Percentiles rank a stretch among this genome's conserved stretches.
phyloP scores from a whole-genome alignment of 2,113 vertebrate species.

The Neofelis nebulosa region DNA sequence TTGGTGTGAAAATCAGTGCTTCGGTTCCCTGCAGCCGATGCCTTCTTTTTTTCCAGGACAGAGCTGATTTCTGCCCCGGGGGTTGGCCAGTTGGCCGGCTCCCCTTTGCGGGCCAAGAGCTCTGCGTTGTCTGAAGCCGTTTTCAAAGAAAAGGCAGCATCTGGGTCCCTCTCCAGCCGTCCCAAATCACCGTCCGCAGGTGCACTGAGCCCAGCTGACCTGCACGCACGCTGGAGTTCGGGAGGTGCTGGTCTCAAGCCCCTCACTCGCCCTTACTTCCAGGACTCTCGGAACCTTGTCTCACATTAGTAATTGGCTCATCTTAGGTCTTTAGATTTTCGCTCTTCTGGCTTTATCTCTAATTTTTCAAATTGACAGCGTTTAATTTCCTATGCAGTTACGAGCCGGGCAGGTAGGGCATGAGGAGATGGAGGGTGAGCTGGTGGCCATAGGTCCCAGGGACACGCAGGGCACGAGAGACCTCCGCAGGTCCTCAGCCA shows the following conservation, averaged over 20 bases:
- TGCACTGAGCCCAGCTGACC: not conserved
- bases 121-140: accelerated
- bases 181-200: accelerated
- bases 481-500: accelerated
- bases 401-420: not conserved
- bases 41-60: not conserved
- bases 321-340: not conserved
- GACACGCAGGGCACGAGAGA: accelerated
- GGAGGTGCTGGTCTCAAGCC: not conserved
- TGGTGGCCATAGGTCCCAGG: not conserved
- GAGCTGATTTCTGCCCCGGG: not conserved
- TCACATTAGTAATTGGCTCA: not conserved
- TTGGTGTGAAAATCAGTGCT: not conserved
- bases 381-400: not conserved
- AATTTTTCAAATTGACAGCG: not conserved
- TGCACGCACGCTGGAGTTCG: accelerated
- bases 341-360: conserved; percentile 12
- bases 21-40: too few species aligned
- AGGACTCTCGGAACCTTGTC: not conserved
- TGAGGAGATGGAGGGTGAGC: accelerated
- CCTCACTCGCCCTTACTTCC: not conserved
- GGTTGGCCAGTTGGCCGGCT: accelerated
- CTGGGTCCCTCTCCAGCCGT: accelerated
- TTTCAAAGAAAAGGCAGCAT: not conserved
- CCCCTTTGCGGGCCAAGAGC: accelerated